Percentiles rank a stretch among this genome's conserved stretches.
Evolutionary conservation across 2,888 invertebrate species (phyloP).

Genomic region (Podotricha telesiphe): DNA sequence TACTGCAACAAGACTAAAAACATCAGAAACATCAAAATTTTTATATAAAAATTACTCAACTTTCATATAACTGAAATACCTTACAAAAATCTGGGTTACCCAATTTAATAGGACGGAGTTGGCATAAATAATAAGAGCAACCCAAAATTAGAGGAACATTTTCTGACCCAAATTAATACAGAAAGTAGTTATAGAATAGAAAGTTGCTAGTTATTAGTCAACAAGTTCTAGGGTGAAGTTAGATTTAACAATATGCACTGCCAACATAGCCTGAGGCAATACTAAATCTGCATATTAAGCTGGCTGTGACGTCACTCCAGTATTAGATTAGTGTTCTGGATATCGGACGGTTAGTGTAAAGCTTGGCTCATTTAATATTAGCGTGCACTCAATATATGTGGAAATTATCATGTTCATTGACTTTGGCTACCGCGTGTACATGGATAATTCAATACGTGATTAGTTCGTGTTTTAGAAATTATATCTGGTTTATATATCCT

Average conservation of each 20-base stretch:
- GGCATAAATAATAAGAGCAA: slow-evolving; percentile 20
- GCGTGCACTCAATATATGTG: slow-evolving; percentile 20
- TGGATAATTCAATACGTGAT: not conserved
- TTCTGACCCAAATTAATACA: slow-evolving; percentile 29
- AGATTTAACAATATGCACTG: slow-evolving; percentile 32
- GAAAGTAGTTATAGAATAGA: slow-evolving; percentile 7
- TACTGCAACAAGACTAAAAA: not conserved
- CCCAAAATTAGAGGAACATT: slow-evolving; percentile 18
- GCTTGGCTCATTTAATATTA: slow-evolving; percentile 35
- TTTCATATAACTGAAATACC: slow-evolving; percentile 1
- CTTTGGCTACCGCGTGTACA: not conserved
- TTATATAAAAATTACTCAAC: not conserved
- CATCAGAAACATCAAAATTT: not conserved
- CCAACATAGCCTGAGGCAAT: slow-evolving; percentile 34
- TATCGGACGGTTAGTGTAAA: slow-evolving; percentile 33
- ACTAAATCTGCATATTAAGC: slow-evolving; percentile 40
- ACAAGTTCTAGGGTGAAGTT: slow-evolving; percentile 33
- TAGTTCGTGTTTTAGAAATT: not conserved
- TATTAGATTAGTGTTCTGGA: slow-evolving; percentile 39
- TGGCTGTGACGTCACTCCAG: slow-evolving; percentile 34
- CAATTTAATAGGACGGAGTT: slow-evolving; percentile 16
- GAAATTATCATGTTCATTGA: slow-evolving; percentile 23
- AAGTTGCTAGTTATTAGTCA: slow-evolving; percentile 27
- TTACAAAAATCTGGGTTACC: slow-evolving; percentile 18
- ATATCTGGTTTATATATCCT: no score